These are phyloP conservation scores for Pelusios castaneus DNA, from an alignment of 2,113 vertebrate species.

Conservation along the genomic window DNA sequence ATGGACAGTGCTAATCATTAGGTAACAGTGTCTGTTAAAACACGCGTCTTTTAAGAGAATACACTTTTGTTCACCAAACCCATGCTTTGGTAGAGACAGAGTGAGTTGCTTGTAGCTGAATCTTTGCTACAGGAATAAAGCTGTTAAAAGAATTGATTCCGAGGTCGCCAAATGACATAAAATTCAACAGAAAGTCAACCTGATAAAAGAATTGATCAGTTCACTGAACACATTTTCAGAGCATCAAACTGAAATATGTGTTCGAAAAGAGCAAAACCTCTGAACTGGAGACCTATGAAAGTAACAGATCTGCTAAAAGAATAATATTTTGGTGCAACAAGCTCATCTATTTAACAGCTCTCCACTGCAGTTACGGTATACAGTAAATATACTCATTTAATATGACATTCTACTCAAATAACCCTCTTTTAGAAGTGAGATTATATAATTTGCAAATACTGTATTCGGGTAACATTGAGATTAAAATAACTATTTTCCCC, in stretches of 20 bases:
- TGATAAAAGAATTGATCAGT: constrained; percentile 49
- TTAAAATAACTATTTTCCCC: constrained; percentile 36
- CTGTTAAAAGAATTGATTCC: background rate
- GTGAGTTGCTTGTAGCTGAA: background rate
- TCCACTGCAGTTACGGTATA: constrained; percentile 46
- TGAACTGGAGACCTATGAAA: constrained; percentile 20
- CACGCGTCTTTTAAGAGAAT: background rate
- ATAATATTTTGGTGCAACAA: constrained; percentile 58
- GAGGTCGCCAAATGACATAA: background rate
- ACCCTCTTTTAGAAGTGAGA: constrained; percentile 26
- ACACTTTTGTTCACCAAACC: background rate
- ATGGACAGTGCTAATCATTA: background rate
- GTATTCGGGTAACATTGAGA: constrained; percentile 19
- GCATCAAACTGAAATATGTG: constrained; percentile 50
- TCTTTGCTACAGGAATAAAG: constrained; percentile 13
- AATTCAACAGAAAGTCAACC: background rate
- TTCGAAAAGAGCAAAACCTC: constrained; percentile 6
- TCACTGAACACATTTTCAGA: constrained; percentile 39
- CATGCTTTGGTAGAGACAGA: background rate
- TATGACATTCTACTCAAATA: constrained; percentile 52
- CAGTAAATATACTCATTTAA: background rate
- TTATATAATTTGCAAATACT: constrained; percentile 56
- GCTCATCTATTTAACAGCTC: constrained; percentile 70
- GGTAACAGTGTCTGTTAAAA: background rate
- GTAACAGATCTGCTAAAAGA: constrained; percentile 68